Base-by-base conservation (phyloP, 1,140 invertebrate species). In the Drosophila setifemur region DNA sequence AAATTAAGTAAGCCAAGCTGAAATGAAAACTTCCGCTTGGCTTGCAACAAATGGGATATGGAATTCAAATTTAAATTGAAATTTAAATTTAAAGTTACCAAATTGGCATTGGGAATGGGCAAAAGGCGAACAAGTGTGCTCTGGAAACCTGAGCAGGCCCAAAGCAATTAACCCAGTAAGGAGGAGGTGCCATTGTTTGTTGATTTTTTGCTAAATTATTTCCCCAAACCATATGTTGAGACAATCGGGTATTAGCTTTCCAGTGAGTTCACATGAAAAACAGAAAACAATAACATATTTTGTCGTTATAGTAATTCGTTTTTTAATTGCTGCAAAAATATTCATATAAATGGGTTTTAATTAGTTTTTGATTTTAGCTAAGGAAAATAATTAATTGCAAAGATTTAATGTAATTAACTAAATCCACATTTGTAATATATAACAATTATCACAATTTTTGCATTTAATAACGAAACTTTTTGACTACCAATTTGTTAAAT, bases 101-200 rank as follows among this genome's bases (percentile, higher is more conserved):
- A n/a, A n/a, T n/a, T n/a, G 37, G 37, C n/a, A 40, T 37, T 25
- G 8, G 18, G n/a, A 35, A 37, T 33, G 19, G 12, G 37, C 14
- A 44, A n/a, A n/a, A n/a, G n/a, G n/a, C n/a, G n/a, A n/a, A 29
- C 58, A 64, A 50, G 35, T 50, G 31, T 44, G 29, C 8, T 47
- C 33, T 45, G 26, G 55, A 40, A 66, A 66, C 35, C 7, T 26
- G 35, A 66, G 61, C 9, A 31, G 35, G 26, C 26, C 23, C 11
- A 64, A 64, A 26, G 55, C 58, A 45, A 64, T 63, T 63, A 64
- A 28, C 55, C 40, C 11, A 61, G 11, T 37, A 64, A 64, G 9
- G 16, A 16, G 23, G 8, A n/a, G 1, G 4, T 9, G 12, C 26
- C 23, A 60, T 60, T 60, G 55, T 42, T 57, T 60, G 26, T 33